Base-by-base conservation (phyloP, 2,797 vertebrate genomes). In the Melanogrammus aeglefinus region DNA sequence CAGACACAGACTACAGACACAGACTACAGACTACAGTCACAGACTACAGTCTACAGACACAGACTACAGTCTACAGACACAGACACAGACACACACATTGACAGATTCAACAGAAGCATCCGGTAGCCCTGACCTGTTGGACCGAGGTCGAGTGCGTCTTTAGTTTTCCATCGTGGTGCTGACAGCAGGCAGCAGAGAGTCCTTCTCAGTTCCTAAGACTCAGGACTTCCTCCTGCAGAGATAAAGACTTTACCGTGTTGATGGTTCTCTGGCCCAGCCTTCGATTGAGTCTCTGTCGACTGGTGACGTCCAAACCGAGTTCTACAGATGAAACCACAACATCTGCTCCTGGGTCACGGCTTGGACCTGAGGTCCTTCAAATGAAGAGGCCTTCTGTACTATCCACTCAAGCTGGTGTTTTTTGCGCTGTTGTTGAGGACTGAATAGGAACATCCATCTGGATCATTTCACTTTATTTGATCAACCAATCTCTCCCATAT, bases 201-300 rank as follows among this genome's bases (percentile, higher is more conserved):
- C 31, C 31, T 33, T 33, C 31, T 33, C 31, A 33, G 3, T 33
- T 33, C 31, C 31, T 33, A 33, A 3, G 31, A 72, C 74, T 78
- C 51, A 77, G 79, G 47, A 79, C 84, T 70, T 85, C 70, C 76
- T 80, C 75, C 78, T 31, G 63, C 38, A 76, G 29, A 81, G 78
- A 82, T n/a, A 8, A 21, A 57, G 51, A n/a, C 47, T 91, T 86
- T 86, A 82, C 81, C 85, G 81, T 87, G 84, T 81, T 74, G 79
- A 5, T 70, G 12, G 24, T 70, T 70, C 29, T 70, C 24, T 31
- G 8, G 69, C 4, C 10, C 69, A 2, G 1, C 24, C 6, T 13
- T 24, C 24, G 24, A 27, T 24, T 31, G 21, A 2, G 69, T 70
- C 14, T 70, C 79, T 80, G 82, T 85, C 87, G 27, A 80, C 57